Evolutionary conservation across 2,113 vertebrate species (phyloP).

Genomic region (Gallinago media): DNA sequence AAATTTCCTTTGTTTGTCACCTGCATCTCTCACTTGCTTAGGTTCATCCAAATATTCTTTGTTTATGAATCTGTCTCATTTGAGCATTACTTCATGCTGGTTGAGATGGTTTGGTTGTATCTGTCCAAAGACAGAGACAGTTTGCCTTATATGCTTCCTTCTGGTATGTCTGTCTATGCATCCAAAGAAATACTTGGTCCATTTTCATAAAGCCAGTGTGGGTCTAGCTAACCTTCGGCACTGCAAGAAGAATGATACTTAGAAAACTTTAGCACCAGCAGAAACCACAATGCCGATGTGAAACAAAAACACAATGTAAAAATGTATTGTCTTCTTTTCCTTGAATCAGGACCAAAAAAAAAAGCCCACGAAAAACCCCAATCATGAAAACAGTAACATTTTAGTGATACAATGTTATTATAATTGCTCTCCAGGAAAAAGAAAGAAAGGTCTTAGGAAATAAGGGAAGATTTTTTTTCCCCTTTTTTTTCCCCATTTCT

Average conservation of each 20-base stretch:
- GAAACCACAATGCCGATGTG: neutral
- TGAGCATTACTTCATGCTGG: neutral
- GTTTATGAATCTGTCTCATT: neutral
- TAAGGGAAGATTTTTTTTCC: neutral
- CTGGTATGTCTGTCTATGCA: neutral
- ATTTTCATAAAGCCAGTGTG: neutral
- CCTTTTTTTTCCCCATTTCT: rapidly evolving
- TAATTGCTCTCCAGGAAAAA: neutral
- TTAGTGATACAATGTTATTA: neutral
- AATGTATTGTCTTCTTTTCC: neutral
- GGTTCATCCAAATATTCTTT: neutral
- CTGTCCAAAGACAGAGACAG: neutral
- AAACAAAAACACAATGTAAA: neutral
- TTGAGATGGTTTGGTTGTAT: neutral
- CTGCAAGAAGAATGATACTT: neutral
- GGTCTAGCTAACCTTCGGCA: neutral
- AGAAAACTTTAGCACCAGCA: neutral
- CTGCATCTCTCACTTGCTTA: neutral
- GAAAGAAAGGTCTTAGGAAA: neutral
- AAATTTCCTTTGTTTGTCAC: neutral
- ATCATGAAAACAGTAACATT: neutral
- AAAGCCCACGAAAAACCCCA: no score
- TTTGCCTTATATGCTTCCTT: neutral
- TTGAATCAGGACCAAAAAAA: neutral
- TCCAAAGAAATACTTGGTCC: neutral